These are phyloP conservation scores for Drosophila lowei DNA, from an alignment of 1,140 invertebrate genomes.

Conservation along the genomic window DNA sequence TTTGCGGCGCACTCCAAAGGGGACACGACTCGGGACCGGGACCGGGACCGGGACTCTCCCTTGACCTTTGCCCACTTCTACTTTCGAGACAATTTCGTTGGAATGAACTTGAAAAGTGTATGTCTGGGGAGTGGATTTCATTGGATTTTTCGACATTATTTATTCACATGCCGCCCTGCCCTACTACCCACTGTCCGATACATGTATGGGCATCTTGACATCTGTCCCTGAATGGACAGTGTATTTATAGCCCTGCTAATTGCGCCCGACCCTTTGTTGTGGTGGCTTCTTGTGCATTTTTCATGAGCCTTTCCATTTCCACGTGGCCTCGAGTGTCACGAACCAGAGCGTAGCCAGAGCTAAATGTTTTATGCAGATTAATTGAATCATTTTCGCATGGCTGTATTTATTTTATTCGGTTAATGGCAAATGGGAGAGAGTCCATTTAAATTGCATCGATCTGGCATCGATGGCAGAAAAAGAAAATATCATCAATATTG, in stretches of 20 bases:
- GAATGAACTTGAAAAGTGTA: conserved; percentile 68
- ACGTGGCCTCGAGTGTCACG: conserved; percentile 23
- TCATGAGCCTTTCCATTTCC: conserved; percentile 22
- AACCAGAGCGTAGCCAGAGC: background rate
- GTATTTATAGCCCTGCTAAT: conserved; percentile 41
- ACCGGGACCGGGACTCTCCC: conserved; percentile 8
- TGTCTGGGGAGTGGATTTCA: conserved; percentile 12
- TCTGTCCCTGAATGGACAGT: conserved; percentile 20
- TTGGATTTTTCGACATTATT: conserved; percentile 29
- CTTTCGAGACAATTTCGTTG: conserved; percentile 41
- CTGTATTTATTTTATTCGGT: conserved; percentile 42
- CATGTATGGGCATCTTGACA: background rate
- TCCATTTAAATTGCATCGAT: conserved; percentile 41
- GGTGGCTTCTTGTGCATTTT: conserved; percentile 28
- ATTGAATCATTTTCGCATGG: conserved; percentile 40
- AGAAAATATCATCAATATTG: conserved; percentile 38
- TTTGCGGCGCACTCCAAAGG: conserved; percentile 57
- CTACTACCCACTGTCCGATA: background rate
- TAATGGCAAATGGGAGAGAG: conserved; percentile 3
- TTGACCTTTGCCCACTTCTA: conserved; percentile 56
- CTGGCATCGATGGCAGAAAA: conserved; percentile 38
- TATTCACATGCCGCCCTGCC: conserved; percentile 16
- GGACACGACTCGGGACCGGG: conserved; percentile 17
- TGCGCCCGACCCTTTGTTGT: conserved; percentile 47
- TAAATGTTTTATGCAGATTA: conserved; percentile 36